Evolutionary conservation across 1,140 invertebrate genomes (phyloP), one percentile per base, ranked within the genome.

Genomic region (Goniozus legneri): DNA sequence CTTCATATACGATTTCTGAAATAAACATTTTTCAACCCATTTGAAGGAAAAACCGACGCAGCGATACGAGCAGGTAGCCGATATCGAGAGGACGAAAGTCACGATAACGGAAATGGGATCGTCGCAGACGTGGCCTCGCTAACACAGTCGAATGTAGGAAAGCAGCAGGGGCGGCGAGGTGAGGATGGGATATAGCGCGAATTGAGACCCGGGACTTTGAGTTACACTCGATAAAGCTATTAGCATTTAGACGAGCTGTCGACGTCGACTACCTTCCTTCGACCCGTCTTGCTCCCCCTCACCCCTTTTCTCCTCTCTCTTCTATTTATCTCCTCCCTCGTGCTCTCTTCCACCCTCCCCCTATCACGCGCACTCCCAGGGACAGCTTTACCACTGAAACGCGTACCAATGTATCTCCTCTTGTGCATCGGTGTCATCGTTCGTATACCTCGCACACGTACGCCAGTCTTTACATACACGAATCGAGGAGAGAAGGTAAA

Each of bases 161-260:
- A n/a, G n/a, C n/a, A n/a, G n/a, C n/a, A n/a, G n/a, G n/a, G n/a
- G n/a, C n/a, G n/a, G n/a, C n/a, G n/a, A n/a, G n/a, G n/a, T n/a
- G n/a, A n/a, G n/a, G n/a, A n/a, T 30, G 16, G 31, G 31, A 46
- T 19, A 38, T 32, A 57, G 53, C 50, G 56, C 60, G 61, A 64
- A 65, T 67, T 60, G 60, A 65, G 64, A 69, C 56, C 56, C 55
- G 50, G 48, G 58, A 66, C 58, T 65, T 66, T 60, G 58, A 66
- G 56, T 62, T 64, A 57, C 59, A 67, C 63, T 71, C 72, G 70
- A 75, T 73, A 72, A 73, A 69, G 66, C 71, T 72, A 76, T 76
- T 76, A 76, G 73, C 73, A 76, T 76, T 75, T 76, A 76, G 72
- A 76, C 71, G 72, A 75, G 72, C 70, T 76, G 71, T 76, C 71